Conservation (phyloP, 2,113 vertebrate species). For the Mesembrinibis cayennensis region DNA sequence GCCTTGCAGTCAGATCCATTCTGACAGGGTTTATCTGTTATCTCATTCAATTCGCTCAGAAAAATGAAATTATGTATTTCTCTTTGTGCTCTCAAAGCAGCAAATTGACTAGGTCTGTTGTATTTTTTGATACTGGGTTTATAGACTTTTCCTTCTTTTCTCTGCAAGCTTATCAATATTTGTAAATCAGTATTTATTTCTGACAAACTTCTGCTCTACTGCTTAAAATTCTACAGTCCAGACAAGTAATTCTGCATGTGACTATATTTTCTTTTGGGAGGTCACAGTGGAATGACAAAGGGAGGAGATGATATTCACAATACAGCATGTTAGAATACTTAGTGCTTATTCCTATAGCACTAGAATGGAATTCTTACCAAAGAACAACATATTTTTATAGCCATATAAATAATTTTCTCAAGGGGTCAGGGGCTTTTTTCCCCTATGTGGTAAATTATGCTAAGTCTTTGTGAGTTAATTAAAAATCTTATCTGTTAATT, state of each 20-base stretch:
- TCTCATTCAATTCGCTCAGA: neutral
- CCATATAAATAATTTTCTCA: neutral
- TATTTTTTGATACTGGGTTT: neutral
- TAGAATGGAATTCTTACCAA: neutral
- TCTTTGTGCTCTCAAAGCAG: neutral
- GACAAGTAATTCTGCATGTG: neutral
- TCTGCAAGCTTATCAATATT: neutral
- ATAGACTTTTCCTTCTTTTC: neutral
- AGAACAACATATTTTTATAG: neutral
- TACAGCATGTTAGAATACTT: neutral
- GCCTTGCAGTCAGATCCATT: neutral
- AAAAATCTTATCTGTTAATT: slow-evolving; percentile 32
- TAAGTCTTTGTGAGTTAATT: slow-evolving; percentile 25
- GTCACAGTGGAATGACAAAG: neutral
- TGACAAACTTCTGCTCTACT: neutral
- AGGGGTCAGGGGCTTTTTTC: neutral
- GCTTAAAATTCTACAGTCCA: neutral
- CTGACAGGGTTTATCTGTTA: neutral
- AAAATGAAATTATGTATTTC: neutral
- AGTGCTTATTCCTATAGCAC: neutral
- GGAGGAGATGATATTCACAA: neutral
- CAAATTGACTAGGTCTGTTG: neutral
- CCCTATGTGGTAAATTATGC: neutral
- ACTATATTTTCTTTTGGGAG: neutral
- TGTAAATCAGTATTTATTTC: neutral